Evolutionary conservation across 1,140 invertebrate species (phyloP), one percentile per base, ranked within the genome.

Genomic region (Brachionus paranguensis): DNA sequence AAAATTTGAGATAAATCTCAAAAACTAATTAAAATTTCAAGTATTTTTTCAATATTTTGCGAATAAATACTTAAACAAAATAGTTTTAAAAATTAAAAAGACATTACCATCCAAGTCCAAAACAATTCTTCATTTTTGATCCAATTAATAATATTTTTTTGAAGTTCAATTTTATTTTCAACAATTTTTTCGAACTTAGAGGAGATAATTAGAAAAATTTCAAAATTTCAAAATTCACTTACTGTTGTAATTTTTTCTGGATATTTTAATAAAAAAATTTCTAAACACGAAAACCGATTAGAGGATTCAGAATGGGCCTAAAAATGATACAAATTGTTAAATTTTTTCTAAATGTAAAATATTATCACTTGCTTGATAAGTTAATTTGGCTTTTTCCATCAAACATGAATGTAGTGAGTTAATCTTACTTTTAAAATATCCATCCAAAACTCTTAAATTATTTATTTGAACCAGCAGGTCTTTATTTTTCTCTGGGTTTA

Each of bases 61-160:
- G 0, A 37, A 37, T 37, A 37, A 5, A 33, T 37, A 7, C 6
- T 37, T 6, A 37, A 37, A 2, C 4, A 37, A 37, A 37, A 37
- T 37, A 37, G 0, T 37, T 37, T 37, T 37, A 37, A n/a, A 45
- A 47, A 47, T 12, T 47, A 12, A 47, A 47, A 2, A 50, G 27
- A 50, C 47, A 17, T 27, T 76, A 76, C 72, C 72, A 76, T 76
- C 72, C 72, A 76, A 27, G 41, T 76, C 72, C 72, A 76, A 50
- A 76, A 76, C 3, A 76, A 27, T 5, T 76, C 43, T 50, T 76
- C 72, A 33, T 76, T 50, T 76, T 76, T 76, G 3, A 76, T 47
- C 72, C 72, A 76, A 27, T 27, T 50, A 14, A 76, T n/a, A 50
- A 76, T 50, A 50, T 50, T 76, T 50, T 76, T 76, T 76, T 76